These are phyloP conservation scores for Caenorhabditis wallacei DNA, from an alignment of 2,888 invertebrate species.

Conservation along the genomic window DNA sequence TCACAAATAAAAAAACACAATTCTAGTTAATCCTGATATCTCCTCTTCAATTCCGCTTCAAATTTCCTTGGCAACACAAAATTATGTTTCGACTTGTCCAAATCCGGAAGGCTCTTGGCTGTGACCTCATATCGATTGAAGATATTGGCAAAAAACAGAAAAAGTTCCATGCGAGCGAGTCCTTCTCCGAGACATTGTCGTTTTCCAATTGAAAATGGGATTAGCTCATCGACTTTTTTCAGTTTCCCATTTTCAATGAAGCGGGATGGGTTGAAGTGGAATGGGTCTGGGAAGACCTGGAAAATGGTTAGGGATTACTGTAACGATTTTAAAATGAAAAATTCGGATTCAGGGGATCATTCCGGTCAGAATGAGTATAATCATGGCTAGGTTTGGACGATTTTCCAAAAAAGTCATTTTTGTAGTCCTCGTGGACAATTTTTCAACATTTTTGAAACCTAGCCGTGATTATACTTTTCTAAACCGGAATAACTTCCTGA, in stretches of 20 bases:
- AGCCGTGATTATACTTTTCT: conserved; percentile 13
- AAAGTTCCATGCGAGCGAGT: conserved; percentile 58
- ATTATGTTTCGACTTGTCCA: conserved; percentile 46
- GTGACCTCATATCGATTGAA: conserved; percentile 59
- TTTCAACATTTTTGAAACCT: conserved; percentile 3
- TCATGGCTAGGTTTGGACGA: neutral
- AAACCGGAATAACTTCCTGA: no score
- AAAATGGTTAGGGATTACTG: neutral
- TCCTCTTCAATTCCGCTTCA: conserved; percentile 21
- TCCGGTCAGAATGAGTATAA: neutral
- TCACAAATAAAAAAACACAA: neutral
- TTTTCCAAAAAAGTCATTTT: neutral
- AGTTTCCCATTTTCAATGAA: conserved; percentile 51
- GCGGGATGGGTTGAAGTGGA: conserved; percentile 58
- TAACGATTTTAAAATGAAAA: neutral
- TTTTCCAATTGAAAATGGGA: conserved; percentile 75
- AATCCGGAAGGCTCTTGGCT: conserved; percentile 7
- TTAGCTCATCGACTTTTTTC: conserved; percentile 66
- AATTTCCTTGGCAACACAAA: conserved; percentile 45
- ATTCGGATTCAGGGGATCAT: neutral
- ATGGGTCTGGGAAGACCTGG: conserved; percentile 65
- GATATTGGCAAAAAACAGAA: conserved; percentile 61
- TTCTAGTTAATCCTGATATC: conserved; percentile 18
- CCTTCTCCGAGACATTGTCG: conserved; percentile 66
- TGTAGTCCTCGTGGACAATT: neutral